Evolutionary conservation across 1,140 invertebrate species (phyloP).

Genomic region (Subanguina moxae): DNA sequence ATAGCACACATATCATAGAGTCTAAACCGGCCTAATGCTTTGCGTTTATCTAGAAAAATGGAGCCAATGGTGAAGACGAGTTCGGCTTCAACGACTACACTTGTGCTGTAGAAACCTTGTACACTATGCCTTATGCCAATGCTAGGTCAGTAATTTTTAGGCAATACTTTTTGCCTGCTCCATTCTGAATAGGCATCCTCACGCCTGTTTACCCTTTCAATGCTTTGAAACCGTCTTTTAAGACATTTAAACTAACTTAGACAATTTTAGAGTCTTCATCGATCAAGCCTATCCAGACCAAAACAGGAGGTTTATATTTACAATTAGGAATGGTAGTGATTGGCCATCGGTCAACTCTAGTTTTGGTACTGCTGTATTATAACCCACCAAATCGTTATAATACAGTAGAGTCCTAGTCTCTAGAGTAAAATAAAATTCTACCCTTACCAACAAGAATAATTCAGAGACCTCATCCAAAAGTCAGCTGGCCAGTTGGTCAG

Average conservation of each 20-base stretch:
- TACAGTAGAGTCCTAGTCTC: too few relatives aligned
- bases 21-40: too few relatives aligned
- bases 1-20: too few relatives aligned
- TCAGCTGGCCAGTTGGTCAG: not conserved
- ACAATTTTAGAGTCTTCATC: not conserved
- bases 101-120: constrained; percentile 31
- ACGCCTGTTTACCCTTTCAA: too few relatives aligned
- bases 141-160: constrained; percentile 12
- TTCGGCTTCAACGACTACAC: constrained; percentile 8
- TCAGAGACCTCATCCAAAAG: not conserved
- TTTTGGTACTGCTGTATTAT: too few relatives aligned
- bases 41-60: not conserved
- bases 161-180: not conserved
- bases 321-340: too few relatives aligned
- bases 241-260: not conserved
- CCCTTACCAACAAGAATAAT: too few relatives aligned
- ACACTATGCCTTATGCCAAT: constrained; percentile 38
- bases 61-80: constrained; percentile 1
- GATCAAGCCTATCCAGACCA: not conserved
- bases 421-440: too few relatives aligned
- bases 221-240: not conserved
- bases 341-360: too few relatives aligned
- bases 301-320: not conserved
- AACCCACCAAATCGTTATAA: too few relatives aligned
- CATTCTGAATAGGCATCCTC: not conserved